Evolutionary conservation across 2,888 invertebrate species (phyloP).

Genomic region (Diarsia brunnea): DNA sequence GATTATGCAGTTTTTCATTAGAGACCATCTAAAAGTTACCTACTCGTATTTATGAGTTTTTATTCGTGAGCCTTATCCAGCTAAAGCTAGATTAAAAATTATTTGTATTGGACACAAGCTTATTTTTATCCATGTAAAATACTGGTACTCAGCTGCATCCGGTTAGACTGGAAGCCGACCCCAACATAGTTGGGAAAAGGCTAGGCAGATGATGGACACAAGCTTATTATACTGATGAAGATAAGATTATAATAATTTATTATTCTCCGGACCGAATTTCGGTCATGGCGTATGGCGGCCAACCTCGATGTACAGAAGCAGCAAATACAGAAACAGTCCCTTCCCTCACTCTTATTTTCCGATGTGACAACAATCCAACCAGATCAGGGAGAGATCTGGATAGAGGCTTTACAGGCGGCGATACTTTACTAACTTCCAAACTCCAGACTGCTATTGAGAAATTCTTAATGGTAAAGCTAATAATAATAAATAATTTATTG

Average conservation of each 20-base stretch:
- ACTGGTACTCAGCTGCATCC: no score
- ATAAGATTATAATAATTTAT: constrained; percentile 4
- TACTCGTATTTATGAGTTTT: background rate
- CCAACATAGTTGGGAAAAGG: no score
- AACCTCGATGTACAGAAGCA: background rate
- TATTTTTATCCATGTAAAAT: no score
- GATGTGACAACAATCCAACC: background rate
- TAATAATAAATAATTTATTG: no score
- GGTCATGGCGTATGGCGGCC: background rate
- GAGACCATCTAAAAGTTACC: background rate
- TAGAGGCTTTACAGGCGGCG: background rate
- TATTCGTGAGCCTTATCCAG: background rate
- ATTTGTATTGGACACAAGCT: background rate
- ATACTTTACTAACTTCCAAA: background rate
- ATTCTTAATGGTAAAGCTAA: background rate
- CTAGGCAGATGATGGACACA: no score
- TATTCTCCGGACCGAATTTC: background rate
- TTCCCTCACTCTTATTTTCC: background rate
- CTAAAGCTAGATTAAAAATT: background rate
- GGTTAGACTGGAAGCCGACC: no score
- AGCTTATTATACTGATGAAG: background rate
- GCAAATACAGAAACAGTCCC: background rate
- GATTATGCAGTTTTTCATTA: constrained; percentile 16
- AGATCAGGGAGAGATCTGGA: background rate
- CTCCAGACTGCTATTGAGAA: background rate